Evolutionary conservation across 2,888 invertebrate genomes (phyloP), one percentile per base, ranked within the genome.

Genomic region (Salticus scenicus): DNA sequence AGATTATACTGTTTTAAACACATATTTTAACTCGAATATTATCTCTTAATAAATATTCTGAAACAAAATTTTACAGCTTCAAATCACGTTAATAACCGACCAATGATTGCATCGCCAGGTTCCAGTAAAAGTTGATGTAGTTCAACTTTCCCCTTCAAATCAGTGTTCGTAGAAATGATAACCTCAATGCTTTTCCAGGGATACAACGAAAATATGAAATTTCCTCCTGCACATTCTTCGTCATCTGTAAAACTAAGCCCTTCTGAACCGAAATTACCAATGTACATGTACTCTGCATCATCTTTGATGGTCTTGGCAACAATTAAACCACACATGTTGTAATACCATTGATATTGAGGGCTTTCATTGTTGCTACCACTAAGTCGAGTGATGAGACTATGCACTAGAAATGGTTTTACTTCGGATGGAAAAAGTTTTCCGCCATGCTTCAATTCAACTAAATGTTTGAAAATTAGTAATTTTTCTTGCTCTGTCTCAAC

Each of bases 201-300:
- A 37, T 30, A 71, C 30, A 14, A 28, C 28, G 47, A 51, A 37
- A 63, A 57, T 27, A 41, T 8, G 41, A 51, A 33, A n/a, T 24
- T 33, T 33, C 51, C 63, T 30, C 28, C 63, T 4, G 30, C 31
- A 24, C 71, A 66, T 1, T 41, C 10, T 0, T 20, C 24, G 4
- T 64, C 51, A 33, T 80, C 76, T 0, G 33, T 37, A n/a, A 76
- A 28, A 20, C 17, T 27, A 31, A 67, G 14, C 0, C 42, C 20
- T n/a, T 86, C 70, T 12, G 47, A 24, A 14, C 82, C 82, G 14
- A 82, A 82, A 30, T 87, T 87, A 1, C 73, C 87, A 31, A 81
- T 14, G 27, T 82, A 24, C 12, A 87, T 47, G 1, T 63, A 33
- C 4, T 72, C 72, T 0, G 27, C 20, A 5, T 63, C 24, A 12